Conservation (phyloP, 2,888 invertebrate genomes). For the Plemyria rubiginata region DNA sequence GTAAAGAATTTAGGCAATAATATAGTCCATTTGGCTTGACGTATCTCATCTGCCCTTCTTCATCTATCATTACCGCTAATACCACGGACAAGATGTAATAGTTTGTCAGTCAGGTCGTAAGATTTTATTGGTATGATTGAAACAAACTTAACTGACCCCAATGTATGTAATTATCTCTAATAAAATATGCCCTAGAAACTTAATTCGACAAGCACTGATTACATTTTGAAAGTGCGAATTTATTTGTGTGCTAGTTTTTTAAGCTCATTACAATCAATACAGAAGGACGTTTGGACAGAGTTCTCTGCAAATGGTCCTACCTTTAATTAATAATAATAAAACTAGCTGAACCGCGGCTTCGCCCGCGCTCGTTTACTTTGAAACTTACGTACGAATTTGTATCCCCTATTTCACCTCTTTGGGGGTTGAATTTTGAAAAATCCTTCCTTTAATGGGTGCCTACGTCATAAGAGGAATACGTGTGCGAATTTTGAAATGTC, state of each 20-base stretch:
- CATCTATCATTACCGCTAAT: slow-evolving; percentile 48
- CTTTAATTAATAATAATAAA: too few species aligned
- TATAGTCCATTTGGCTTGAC: not conserved
- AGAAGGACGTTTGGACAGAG: too few species aligned
- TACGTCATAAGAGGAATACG: too few species aligned
- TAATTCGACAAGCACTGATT: slow-evolving; percentile 25
- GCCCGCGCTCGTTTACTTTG: too few species aligned
- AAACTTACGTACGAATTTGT: too few species aligned
- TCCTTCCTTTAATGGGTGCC: too few species aligned
- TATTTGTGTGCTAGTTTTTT: not conserved
- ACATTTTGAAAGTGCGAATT: slow-evolving; percentile 22
- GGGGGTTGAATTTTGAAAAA: too few species aligned
- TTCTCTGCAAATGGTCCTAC: too few species aligned
- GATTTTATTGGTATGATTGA: slow-evolving; percentile 53
- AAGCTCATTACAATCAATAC: not conserved
- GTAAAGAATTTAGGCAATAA: too few species aligned
- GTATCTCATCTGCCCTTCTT: slow-evolving; percentile 18
- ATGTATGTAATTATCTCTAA: slow-evolving; percentile 30
- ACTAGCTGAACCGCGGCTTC: too few species aligned
- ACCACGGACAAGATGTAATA: slow-evolving; percentile 54
- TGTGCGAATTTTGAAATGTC: too few species aligned
- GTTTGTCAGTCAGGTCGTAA: slow-evolving; percentile 46
- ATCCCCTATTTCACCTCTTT: too few species aligned
- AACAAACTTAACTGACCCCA: slow-evolving; percentile 17
- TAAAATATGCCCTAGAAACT: slow-evolving; percentile 33